Evolutionary conservation across 1,140 invertebrate genomes (phyloP), one percentile per base, ranked within the genome.

Genomic region (Atta texana): DNA sequence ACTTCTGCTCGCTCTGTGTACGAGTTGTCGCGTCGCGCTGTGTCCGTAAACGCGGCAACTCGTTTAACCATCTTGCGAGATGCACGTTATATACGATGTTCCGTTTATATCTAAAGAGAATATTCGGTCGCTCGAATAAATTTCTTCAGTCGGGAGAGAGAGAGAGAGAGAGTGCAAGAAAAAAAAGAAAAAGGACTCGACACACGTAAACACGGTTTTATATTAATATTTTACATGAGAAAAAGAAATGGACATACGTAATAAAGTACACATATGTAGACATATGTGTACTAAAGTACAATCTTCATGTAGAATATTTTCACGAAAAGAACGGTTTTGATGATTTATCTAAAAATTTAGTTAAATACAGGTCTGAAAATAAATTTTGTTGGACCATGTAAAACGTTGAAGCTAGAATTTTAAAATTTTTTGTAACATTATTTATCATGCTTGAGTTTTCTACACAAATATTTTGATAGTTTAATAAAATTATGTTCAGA

Each of bases 1-100:
- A 64, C 86, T 86, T 91, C 88, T 80, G 85, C 51, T 72, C 44
- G 24, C 63, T 21, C 71, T 49, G 55, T 81, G 14, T 39, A 24
- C 64, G 39, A 82, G 80, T 74, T 69, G 69, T 28, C 85, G 55
- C 55, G 7, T 24, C 49, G 51, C 44, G 77, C 49, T 16, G 3
- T 16, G 49, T 12, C 28, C 63, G 77, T 81, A 44, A 81, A 81
- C 66, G 78, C 66, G 51, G 31, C 78, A 74, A 84, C 80, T 84
- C 80, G 80, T 75, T 84, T 84, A 75, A 75, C 69, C 55, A 16
- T 84, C 69, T 28, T 84, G 68, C 14, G 39, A 82, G 39, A 14
- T 31, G n/a, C 12, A n/a, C 55, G 80, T 84, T 75, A 49, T 34
- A 7, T 61, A 61, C 77, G 44, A 31, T 44, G 63, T n/a, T n/a